Base-by-base conservation (phyloP, 2,113 vertebrate species). In the Mormoops blainvillei region DNA sequence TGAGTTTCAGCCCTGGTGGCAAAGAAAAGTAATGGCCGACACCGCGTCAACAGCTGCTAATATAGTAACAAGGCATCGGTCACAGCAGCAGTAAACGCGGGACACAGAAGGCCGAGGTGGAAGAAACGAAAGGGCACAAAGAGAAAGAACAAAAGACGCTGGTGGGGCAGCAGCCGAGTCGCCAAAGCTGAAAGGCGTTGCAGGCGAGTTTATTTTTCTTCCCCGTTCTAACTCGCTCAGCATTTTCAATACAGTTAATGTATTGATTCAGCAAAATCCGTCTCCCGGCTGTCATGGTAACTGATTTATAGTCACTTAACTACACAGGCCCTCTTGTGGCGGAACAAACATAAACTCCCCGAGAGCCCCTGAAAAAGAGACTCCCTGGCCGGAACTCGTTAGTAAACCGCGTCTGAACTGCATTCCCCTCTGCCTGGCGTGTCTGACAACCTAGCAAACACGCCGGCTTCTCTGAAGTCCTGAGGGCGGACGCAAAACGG, bases 271-370 rank as follows among this genome's bases (percentile, higher is more conserved):
- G 95, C 87, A 96, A 95, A 95, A 84, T n/a, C 38, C 67, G 52
- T 76, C 56, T 61, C 22, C 10, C 50, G 81, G 65, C 68, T 15
- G n/a, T 71, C 13, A 36, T 6, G 8, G 16, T 36, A 28, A 76
- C 18, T 8, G 38, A 80, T 33, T 63, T 78, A 26, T 12, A 15
- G 48, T 77, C 65, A 33, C 58, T 45, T n/a, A 52, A 24, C 63
- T 18, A 4, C 38, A 58, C 43, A 41, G 26, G 86, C 95, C 97
- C 95, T 74, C 97, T 97, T 13, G 97, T 96, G 97, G 97, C 54
- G 22, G 71, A 92, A 87, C 22, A 36, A 14, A n/a, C 7, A 82
- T 43, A 45, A 54, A 43, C 58, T 71, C 26, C 10, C 38, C 3
- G 3, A 33, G 63, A 15, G 4, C 63, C 7, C 18, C 58, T 3